Percentiles rank a stretch among this genome's conserved stretches.
Evolutionary conservation across 2,888 invertebrate species (phyloP).

Genomic region (Protodeltote pygarga): DNA sequence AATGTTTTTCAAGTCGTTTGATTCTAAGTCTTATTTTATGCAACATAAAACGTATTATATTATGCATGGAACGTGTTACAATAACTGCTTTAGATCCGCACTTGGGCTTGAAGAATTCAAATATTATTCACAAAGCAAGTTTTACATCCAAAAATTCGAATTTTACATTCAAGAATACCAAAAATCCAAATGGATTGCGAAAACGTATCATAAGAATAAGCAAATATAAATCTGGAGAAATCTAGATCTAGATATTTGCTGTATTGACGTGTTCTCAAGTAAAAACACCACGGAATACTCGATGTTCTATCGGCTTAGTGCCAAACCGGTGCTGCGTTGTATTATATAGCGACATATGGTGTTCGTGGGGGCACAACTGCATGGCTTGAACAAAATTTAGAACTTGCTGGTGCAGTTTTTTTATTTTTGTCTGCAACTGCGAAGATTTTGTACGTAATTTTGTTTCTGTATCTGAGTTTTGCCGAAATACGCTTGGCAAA

Average conservation of each 20-base stretch:
- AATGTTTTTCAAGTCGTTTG: no score
- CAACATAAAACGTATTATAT: no score
- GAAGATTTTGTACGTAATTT: slow-evolving; percentile 34
- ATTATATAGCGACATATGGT: slow-evolving; percentile 73
- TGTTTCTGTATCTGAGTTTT: slow-evolving; percentile 14
- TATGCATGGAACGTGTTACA: slow-evolving; percentile 17
- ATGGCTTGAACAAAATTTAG: slow-evolving; percentile 45
- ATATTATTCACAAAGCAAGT: slow-evolving; percentile 42
- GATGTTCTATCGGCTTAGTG: slow-evolving; percentile 63
- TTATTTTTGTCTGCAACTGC: slow-evolving; percentile 25
- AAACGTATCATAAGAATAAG: slow-evolving; percentile 30
- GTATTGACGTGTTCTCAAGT: slow-evolving; percentile 20
- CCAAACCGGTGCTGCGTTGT: slow-evolving; percentile 63
- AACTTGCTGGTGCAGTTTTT: slow-evolving; percentile 18
- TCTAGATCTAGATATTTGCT: slow-evolving; percentile 26
- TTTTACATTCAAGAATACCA: slow-evolving; percentile 19
- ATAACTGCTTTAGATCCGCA: slow-evolving; percentile 21
- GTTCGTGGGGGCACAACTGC: slow-evolving; percentile 40
- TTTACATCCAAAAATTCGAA: slow-evolving; percentile 13
- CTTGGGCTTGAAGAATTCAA: slow-evolving; percentile 39
- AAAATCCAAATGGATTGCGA: slow-evolving; percentile 13
- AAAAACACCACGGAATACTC: slow-evolving; percentile 48
- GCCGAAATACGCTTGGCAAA: slow-evolving; percentile 1
- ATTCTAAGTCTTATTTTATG: no score
- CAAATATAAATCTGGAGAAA: slow-evolving; percentile 29